Evolutionary conservation across 2,113 vertebrate species (phyloP).

Genomic region (Physeter macrocephalus): DNA sequence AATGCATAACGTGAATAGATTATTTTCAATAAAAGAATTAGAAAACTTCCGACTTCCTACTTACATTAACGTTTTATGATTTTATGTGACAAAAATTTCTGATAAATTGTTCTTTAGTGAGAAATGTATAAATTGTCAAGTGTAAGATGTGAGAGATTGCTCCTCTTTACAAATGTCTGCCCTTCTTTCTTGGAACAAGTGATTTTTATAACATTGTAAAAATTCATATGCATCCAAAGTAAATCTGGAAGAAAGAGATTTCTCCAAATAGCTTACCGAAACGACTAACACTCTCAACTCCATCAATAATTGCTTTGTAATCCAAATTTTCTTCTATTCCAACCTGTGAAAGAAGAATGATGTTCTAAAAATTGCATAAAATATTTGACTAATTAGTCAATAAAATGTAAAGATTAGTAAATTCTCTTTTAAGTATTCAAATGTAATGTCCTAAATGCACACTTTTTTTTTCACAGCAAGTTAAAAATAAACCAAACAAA

Average conservation of each 20-base stretch:
- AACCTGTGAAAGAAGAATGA: conserved; percentile 82
- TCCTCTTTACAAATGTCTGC: not conserved
- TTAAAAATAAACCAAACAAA: not conserved
- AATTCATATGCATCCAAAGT: not conserved
- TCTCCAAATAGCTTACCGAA: conserved; percentile 84
- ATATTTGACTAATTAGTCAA: not conserved
- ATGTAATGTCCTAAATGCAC: not conserved
- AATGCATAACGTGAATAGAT: not conserved
- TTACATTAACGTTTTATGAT: not conserved
- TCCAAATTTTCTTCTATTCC: conserved; percentile 89
- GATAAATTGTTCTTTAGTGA: not conserved
- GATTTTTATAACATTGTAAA: not conserved
- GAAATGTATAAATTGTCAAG: not conserved
- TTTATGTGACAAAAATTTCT: not conserved
- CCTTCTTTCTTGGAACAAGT: not conserved
- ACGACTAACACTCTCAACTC: conserved; percentile 90
- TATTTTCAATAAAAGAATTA: conserved; percentile 20
- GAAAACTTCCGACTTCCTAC: not conserved
- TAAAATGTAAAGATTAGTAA: not conserved
- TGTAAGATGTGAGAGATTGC: not conserved
- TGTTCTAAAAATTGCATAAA: conserved; percentile 29
- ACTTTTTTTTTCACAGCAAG: not conserved
- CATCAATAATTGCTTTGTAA: conserved; percentile 88
- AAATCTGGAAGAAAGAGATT: not conserved
- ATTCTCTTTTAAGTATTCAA: not conserved